Percentiles rank a stretch among this genome's conserved stretches.
These are phyloP conservation scores for Buathra laborator DNA, from an alignment of 2,888 invertebrate species.

Conservation along the genomic window DNA sequence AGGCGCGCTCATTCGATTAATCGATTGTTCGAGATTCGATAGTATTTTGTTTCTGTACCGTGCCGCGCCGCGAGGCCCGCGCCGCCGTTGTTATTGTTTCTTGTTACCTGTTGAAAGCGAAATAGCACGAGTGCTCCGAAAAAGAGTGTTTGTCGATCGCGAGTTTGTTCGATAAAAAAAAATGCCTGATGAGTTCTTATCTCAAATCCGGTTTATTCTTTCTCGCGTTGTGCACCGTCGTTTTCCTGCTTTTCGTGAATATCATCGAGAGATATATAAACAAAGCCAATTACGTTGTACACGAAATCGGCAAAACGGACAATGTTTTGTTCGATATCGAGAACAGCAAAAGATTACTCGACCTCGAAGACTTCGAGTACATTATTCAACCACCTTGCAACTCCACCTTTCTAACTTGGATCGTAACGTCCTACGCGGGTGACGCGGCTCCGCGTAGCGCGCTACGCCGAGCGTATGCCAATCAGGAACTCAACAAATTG, in stretches of 20 bases:
- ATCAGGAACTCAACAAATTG: constrained; percentile 87
- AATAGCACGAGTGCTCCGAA: too few species aligned
- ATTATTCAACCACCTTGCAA: constrained; percentile 71
- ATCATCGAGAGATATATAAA: constrained; percentile 48
- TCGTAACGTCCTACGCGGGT: constrained; percentile 92
- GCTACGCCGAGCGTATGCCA: constrained; percentile 89
- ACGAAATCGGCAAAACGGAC: not conserved
- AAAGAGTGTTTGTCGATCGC: not conserved
- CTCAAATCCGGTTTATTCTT: constrained; percentile 36
- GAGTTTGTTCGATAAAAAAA: not conserved
- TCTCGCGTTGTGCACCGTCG: constrained; percentile 54
- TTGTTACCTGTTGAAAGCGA: too few species aligned
- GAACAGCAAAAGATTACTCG: constrained; percentile 42
- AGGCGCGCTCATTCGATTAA: too few species aligned
- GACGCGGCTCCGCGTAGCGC: constrained; percentile 90
- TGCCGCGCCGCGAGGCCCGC: too few species aligned
- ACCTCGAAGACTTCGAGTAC: constrained; percentile 69
- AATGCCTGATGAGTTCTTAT: constrained; percentile 29
- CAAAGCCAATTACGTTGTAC: not conserved
- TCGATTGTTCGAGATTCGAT: too few species aligned
- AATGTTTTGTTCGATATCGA: not conserved
- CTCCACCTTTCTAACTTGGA: constrained; percentile 79
- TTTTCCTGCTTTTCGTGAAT: constrained; percentile 57
- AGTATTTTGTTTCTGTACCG: too few species aligned
- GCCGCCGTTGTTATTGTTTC: too few species aligned